Percentiles rank a stretch among this genome's conserved stretches.
Evolutionary conservation across 1,140 invertebrate species (phyloP).

Genomic region (Arctopsyche grandis): DNA sequence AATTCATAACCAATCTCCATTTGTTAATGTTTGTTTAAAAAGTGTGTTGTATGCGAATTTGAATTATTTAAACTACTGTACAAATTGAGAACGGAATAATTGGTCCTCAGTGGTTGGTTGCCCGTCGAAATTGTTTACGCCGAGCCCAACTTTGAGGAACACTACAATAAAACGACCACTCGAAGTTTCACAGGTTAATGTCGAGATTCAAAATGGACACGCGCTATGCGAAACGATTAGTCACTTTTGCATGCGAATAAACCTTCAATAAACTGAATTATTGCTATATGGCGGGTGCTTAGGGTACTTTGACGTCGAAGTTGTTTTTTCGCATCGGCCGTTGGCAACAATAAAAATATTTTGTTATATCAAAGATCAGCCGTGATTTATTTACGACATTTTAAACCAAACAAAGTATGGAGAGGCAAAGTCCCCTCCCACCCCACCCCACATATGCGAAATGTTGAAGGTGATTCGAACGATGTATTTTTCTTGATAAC

Average conservation of each 20-base stretch:
- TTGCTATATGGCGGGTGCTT: neutral
- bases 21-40: no score
- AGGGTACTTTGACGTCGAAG: conserved; percentile 25
- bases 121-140: no score
- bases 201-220: no score
- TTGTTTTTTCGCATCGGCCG: conserved; percentile 23
- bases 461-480: conserved; percentile 34
- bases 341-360: conserved; percentile 19
- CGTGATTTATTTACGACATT: conserved; percentile 36
- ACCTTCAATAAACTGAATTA: conserved; percentile 4
- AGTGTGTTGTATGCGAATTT: no score
- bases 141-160: no score
- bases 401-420: conserved; percentile 19
- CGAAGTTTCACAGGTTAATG: no score
- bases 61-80: no score
- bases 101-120: no score
- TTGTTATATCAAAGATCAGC: conserved; percentile 35
- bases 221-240: neutral
- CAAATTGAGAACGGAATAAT: no score
- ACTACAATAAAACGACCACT: no score
- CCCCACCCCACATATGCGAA: no score
- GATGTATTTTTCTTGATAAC: conserved; percentile 36
- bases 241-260: neutral
- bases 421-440: neutral
- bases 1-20: neutral